A percentile compares a stretch with the other conserved stretches of the same genome.
Evolutionary conservation across 2,113 vertebrate species (phyloP).

Genomic region (Colinus virginianus): DNA sequence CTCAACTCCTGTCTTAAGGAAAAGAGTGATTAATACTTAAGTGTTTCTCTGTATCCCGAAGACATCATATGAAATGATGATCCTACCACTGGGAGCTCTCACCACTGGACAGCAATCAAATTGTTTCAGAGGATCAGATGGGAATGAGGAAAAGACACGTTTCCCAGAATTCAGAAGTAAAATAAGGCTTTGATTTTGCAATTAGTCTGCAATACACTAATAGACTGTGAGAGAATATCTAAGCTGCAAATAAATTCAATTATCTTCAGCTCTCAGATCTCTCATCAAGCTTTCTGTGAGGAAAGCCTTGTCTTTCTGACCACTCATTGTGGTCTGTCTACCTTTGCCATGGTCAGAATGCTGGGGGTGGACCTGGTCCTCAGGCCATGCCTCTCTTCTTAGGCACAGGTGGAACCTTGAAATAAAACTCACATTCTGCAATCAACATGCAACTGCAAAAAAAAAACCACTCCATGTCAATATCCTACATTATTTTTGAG

Average conservation of each 20-base stretch:
- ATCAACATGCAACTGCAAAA: background rate
- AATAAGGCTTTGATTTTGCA: slow-evolving; percentile 14
- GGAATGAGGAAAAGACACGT: background rate
- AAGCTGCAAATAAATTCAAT: background rate
- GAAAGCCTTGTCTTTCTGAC: background rate
- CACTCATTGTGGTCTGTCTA: background rate
- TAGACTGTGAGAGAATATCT: background rate
- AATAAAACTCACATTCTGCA: background rate
- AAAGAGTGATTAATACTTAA: slow-evolving; percentile 62
- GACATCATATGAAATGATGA: slow-evolving; percentile 16
- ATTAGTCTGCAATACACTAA: background rate
- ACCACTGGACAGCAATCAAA: background rate
- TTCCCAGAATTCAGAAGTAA: slow-evolving; percentile 22
- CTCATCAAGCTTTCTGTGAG: background rate
- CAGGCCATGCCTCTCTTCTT: background rate
- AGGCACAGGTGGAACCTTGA: background rate
- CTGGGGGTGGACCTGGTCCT: background rate
- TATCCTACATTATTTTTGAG: background rate
- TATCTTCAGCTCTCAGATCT: background rate
- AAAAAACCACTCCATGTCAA: background rate
- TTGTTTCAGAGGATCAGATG: background rate
- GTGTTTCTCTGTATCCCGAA: slow-evolving; percentile 16
- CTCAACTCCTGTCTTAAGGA: background rate
- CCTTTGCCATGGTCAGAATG: background rate
- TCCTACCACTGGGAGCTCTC: slow-evolving; percentile 41